Base-by-base conservation (phyloP, 2,888 invertebrate species). In the Cactoblastis cactorum region DNA sequence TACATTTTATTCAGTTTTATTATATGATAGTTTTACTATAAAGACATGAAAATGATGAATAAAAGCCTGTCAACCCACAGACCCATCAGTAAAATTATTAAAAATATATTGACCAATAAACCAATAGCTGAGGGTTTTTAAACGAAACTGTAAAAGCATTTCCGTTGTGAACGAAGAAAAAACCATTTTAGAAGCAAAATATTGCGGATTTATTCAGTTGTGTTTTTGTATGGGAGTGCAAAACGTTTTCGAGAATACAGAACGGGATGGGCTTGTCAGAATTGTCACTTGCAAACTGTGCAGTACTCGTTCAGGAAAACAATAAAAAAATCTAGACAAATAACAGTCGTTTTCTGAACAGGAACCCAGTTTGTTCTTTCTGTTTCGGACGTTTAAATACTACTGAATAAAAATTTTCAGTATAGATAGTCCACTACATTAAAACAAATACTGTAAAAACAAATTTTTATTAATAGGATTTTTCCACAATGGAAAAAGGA, bases 281-380 rank as follows among this genome's bases (percentile, higher is more conserved):
- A 37, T 48, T 48, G 47, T 48, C 37, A 48, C 37, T 48, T 37
- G 37, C 47, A 48, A 28, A 28, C 47, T 48, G 35, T 47, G 35
- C 35, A 9, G 37, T 37, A 14, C 14, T 43, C 11, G 43, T 43
- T 43, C 15, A 24, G 12, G 43, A 11, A 43, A 43, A 43, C 43
- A 43, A 43, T 43, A 22, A 43, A 43, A 43, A 43, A 15, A 37
- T 1, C 43, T 8, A 11, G 17, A 11, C 28, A 43, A 43, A n/a
- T n/a, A 33, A n/a, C 33, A 1, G n/a, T n/a, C 1, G 33, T 33
- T 33, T 33, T 12, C 11, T 2, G 12, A n/a, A 33, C 3, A 33
- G 4, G 12, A n/a, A 33, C 3, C 12, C 12, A n/a, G 41, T n/a
- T 8, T 12, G 22, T 4, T 24, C 6, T 24, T 18, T 12, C 24